Percentiles rank a stretch among this genome's conserved stretches.
Evolutionary conservation across 2,888 invertebrate species (phyloP).

Genomic region (Nudaria mundana): DNA sequence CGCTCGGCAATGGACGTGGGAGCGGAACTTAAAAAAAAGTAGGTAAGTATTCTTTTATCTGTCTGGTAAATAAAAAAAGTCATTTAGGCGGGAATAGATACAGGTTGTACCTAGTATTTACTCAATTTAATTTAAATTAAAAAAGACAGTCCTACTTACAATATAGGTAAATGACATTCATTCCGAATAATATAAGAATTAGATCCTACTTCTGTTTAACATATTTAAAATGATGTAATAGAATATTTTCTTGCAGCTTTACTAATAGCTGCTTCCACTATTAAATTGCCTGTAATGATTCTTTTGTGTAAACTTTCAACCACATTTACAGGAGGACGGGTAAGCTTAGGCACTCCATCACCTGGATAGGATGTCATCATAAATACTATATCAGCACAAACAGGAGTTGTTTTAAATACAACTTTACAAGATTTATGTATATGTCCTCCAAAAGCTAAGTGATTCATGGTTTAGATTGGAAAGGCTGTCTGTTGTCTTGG

Average conservation of each 20-base stretch:
- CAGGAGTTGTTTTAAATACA: constrained; percentile 55
- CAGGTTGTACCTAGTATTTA: too few species aligned
- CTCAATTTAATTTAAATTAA: too few species aligned
- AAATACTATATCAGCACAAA: constrained; percentile 39
- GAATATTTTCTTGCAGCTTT: constrained; percentile 13
- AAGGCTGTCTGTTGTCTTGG: too few species aligned
- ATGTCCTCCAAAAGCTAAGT: constrained; percentile 52
- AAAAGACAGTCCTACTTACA: too few species aligned
- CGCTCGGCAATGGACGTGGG: too few species aligned
- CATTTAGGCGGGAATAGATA: too few species aligned
- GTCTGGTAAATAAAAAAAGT: too few species aligned
- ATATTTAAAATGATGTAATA: background rate
- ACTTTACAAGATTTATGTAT: constrained; percentile 45
- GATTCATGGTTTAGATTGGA: constrained; percentile 44
- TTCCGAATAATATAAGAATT: too few species aligned
- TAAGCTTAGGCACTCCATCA: background rate
- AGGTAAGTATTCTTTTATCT: too few species aligned
- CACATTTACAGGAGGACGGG: constrained; percentile 21
- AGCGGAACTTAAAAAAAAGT: too few species aligned
- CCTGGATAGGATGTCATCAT: constrained; percentile 26
- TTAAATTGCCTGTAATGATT: constrained; percentile 40
- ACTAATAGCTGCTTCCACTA: constrained; percentile 35
- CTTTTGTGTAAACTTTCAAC: constrained; percentile 24
- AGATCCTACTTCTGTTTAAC: too few species aligned
- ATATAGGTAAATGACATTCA: too few species aligned